These are phyloP conservation scores for Pantherophis alleghaniensis DNA, from an alignment of 2,797 vertebrate species.

Conservation along the genomic window DNA sequence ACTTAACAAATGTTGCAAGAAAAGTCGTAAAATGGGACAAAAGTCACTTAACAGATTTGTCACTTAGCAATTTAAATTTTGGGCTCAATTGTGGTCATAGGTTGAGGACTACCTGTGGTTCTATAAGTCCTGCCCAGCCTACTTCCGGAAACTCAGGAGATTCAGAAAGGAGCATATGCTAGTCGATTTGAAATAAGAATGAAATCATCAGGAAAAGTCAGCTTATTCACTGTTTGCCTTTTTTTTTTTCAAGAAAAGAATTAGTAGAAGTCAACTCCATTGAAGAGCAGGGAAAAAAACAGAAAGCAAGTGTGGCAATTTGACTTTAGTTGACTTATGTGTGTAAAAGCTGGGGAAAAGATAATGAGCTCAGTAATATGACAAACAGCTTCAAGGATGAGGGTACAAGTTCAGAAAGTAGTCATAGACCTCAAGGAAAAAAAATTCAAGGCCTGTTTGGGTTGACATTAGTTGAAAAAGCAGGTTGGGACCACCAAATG, in stretches of 20 bases:
- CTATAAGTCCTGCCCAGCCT: background rate
- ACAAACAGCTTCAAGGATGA: background rate
- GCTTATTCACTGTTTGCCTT: constrained; percentile 22
- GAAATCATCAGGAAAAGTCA: constrained; percentile 21
- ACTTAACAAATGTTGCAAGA: background rate
- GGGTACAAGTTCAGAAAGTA: background rate
- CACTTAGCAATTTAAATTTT: background rate
- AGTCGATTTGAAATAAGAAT: background rate
- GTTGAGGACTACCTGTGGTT: background rate
- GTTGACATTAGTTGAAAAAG: background rate
- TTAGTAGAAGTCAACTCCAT: background rate
- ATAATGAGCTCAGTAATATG: background rate
- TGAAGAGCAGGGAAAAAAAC: background rate
- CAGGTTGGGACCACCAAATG: background rate
- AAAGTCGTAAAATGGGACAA: background rate
- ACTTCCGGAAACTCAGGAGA: background rate
- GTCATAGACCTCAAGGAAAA: background rate
- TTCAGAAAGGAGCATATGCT: background rate
- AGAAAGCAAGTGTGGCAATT: background rate
- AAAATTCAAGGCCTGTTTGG: background rate
- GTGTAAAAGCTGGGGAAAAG: background rate
- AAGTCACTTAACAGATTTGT: background rate
- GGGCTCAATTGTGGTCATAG: background rate
- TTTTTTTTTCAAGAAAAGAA: constrained; percentile 6
- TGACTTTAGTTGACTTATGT: background rate